Percentiles rank a stretch among this genome's conserved stretches.
phyloP scores from a whole-genome alignment of 2,113 vertebrate genomes.

The Pao palembangensis region DNA sequence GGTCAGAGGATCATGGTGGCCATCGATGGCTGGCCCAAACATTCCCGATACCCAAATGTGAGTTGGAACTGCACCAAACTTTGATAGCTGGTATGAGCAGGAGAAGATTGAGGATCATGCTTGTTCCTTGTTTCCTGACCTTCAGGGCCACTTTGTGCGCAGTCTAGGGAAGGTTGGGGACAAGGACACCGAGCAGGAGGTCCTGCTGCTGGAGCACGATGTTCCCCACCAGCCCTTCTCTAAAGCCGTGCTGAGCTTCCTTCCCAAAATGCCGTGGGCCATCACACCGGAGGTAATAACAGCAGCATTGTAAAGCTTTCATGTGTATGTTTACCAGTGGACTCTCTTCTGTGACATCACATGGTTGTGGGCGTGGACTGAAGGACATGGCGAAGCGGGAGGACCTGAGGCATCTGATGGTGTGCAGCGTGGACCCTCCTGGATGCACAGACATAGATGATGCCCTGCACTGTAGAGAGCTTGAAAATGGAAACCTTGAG shows the following conservation, averaged over 20 bases:
- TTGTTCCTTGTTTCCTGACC: neutral
- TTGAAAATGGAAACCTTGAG: slow-evolving; percentile 90
- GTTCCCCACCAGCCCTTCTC: slow-evolving; percentile 95
- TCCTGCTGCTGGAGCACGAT: slow-evolving; percentile 93
- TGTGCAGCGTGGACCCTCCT: slow-evolving; percentile 97
- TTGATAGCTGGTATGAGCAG: too few relatives aligned
- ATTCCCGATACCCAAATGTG: slow-evolving; percentile 97
- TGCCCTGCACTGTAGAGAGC: slow-evolving; percentile 86
- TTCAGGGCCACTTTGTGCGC: slow-evolving; percentile 94
- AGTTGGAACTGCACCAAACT: slow-evolving; percentile 31
- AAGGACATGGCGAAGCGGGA: slow-evolving; percentile 86
- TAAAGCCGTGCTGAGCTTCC: slow-evolving; percentile 88
- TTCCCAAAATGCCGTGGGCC: slow-evolving; percentile 92
- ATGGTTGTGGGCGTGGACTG: neutral
- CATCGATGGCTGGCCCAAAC: slow-evolving; percentile 93
- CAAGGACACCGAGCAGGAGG: slow-evolving; percentile 93
- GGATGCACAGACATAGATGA: slow-evolving; percentile 99
- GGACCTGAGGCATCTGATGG: slow-evolving; percentile 83
- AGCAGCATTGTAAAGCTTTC: neutral
- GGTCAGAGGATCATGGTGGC: slow-evolving; percentile 95
- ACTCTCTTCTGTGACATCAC: too few relatives aligned
- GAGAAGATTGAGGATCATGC: too few relatives aligned
- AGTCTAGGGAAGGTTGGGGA: slow-evolving; percentile 88
- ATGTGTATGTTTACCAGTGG: neutral
- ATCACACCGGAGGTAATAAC: slow-evolving; percentile 83